Base-by-base conservation (phyloP, 2,888 invertebrate species). In the Dicyrtoma fusca region DNA sequence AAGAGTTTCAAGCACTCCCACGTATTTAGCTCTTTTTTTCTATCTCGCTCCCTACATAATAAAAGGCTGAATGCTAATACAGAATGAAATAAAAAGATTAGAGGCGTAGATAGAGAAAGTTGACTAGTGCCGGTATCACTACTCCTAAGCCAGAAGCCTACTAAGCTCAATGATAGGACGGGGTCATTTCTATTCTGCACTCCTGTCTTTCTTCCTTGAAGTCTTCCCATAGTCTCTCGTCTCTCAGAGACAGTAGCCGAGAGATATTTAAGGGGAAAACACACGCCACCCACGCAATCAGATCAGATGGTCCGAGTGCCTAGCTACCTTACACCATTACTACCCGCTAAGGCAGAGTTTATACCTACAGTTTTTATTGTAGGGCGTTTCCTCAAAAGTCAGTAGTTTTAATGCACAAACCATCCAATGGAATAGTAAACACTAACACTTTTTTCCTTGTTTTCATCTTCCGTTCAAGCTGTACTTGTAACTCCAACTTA, bases 381-480 rank as follows among this genome's bases (percentile, higher is more conserved):
- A 61, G 74, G 74, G 74, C 74, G 74, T 74, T 62, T 51, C 69
- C 72, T 65, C 26, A 64, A 34, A 59, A 69, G 63, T 69, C 69
- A 72, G 62, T 66, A 66, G 62, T 68, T 66, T 66, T 72, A 68
- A 68, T 72, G 72, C 66, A 53, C 49, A 49, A 25, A 47, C 49
- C 49, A 17, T 47, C 47, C 64, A 45, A 47, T 21, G 8, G 49
- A 34, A 34, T 34, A 5, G 34, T 8, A 34, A 8, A 53, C 26
- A 5, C 14, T 14, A 34, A n/a, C 59, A 26, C 34, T 59, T n/a
- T 23, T 14, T 23, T n/a, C n/a, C n/a, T n/a, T n/a, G n/a, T n/a
- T 4, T 51, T 55, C 55, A 21, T n/a, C n/a, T n/a, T n/a, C n/a
- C n/a, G n/a, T n/a, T n/a, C n/a, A n/a, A n/a, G n/a, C n/a, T n/a